Conservation (phyloP, 92 coral and sea anemone genomes). For the Bergia puertoricense region DNA sequence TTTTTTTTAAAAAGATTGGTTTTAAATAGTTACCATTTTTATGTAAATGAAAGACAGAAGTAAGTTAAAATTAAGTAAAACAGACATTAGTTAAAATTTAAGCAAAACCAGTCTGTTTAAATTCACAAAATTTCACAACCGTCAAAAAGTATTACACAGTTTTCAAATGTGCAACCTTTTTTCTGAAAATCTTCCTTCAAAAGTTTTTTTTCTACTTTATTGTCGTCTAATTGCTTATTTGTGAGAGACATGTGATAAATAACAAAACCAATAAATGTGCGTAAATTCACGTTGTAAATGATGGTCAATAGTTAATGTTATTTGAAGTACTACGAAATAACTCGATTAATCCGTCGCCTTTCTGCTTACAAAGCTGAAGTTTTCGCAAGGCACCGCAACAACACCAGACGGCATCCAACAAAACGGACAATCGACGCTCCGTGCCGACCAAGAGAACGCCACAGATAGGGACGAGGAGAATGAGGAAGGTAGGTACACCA, state of each 20-base stretch:
- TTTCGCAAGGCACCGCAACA: slow-evolving; percentile 20
- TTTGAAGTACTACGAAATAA: too few species aligned
- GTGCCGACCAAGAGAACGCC: slow-evolving; percentile 32
- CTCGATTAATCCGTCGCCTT: background rate
- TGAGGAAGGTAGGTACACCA: slow-evolving; percentile 25
- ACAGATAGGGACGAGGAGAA: slow-evolving; percentile 41
- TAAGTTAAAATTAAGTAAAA: background rate
- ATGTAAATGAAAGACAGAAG: background rate
- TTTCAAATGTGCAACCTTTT: too few species aligned
- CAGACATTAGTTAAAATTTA: too few species aligned
- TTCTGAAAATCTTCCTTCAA: too few species aligned
- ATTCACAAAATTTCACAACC: too few species aligned
- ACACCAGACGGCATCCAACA: slow-evolving; percentile 18
- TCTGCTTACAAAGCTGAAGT: slow-evolving; percentile 24
- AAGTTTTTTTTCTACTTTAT: too few species aligned
- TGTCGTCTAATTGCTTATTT: too few species aligned
- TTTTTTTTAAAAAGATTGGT: background rate
- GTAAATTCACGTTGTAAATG: background rate
- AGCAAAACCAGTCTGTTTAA: background rate
- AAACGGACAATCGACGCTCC: slow-evolving; percentile 24
- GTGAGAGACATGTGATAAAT: too few species aligned
- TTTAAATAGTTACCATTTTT: background rate
- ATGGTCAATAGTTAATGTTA: too few species aligned
- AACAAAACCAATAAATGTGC: too few species aligned
- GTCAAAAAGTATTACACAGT: too few species aligned